Base-by-base conservation (phyloP, 2,888 invertebrate genomes). In the Meteorus colon region DNA sequence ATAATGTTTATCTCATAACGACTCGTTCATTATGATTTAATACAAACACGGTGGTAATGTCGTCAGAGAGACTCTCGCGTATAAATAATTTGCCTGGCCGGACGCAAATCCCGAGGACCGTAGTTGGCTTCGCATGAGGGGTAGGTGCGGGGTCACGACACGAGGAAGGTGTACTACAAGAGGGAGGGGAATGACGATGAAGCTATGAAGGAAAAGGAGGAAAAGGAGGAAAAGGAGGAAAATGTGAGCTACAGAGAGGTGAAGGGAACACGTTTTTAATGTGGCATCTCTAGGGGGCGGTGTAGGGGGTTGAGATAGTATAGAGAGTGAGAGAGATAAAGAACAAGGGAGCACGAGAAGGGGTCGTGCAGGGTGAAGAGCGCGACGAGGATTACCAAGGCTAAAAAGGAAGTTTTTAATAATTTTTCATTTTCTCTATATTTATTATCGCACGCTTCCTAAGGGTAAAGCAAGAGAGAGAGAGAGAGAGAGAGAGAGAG, bases 351-450 rank as follows among this genome's bases (percentile, higher is more conserved):
- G 75, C 14, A 51, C 66, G 65, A 66, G 68, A 76, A 67, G 79
- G 48, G 68, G 74, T 74, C 77, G 77, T 71, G 80, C 75, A 78
- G 76, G 79, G 84, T 83, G 82, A 85, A 84, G 85, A 87, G 86
- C 86, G 87, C 87, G 85, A 84, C 87, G 85, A 86, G 89, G 88
- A 89, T 89, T 89, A 89, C 88, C 86, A 85, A 86, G 87, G 88
- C 86, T 88, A 89, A 89, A 89, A 89, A 89, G 89, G 88, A 89
- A 89, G 89, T 89, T 89, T 89, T 89, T 89, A 88, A 89, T 89
- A 89, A 89, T 89, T 89, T 89, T 89, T 89, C 89, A 89, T 89
- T 89, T 89, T 89, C 89, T 87, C 89, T 88, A 88, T 89, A 89
- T 89, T 89, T 89, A 89, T 89, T 89, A 89, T 89, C 88, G 87